Evolutionary conservation across 2,888 invertebrate species (phyloP), one percentile per base, ranked within the genome.

Genomic region (Hypselothyrea guttata): DNA sequence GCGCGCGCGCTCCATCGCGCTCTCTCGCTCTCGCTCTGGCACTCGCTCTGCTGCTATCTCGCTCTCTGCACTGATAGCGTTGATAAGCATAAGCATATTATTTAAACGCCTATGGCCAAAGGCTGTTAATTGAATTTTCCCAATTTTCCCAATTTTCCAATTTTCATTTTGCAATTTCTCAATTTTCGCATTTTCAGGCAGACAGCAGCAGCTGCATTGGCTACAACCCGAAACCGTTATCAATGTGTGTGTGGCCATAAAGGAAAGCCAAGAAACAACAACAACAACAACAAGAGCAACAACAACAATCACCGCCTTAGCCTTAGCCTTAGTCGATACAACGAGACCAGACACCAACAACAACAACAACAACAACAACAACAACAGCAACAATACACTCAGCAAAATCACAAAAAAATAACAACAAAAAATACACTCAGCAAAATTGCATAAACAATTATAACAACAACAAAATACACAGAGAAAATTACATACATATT

Each of bases 1-100:
- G 31, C 28, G 27, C 27, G 54, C 31, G 30, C 11, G 30, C 45
- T 30, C 7, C 9, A 7, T 5, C 31, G 30, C 11, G 30, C 45
- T 30, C 7, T n/a, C 8, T 5, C 38, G 47, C 53, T 34, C 33
- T 11, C 18, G 28, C 35, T 59, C 49, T 46, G 51, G 49, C 42
- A 33, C 33, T 11, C 18, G 28, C 35, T 59, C 49, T 46, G 51
- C 42, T 30, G n/a, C 45, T 30, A 7, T n/a, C 8, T 5, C 38
- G 47, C 53, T 34, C 33, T 11, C 18, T 18, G 49, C 42, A 33
- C 16, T 51, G 66, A 71, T 68, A 65, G 34, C 53, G 42, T 42
- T 71, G 69, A 69, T 71, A 71, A 65, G 52, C 48, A 69, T 71
- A 71, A 65, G 52, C 48, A 69, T 71, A 64, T 37, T 38, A 15